These are phyloP conservation scores for Ceyx margarethae DNA, from an alignment of 2,113 vertebrate species.

Conservation along the genomic window DNA sequence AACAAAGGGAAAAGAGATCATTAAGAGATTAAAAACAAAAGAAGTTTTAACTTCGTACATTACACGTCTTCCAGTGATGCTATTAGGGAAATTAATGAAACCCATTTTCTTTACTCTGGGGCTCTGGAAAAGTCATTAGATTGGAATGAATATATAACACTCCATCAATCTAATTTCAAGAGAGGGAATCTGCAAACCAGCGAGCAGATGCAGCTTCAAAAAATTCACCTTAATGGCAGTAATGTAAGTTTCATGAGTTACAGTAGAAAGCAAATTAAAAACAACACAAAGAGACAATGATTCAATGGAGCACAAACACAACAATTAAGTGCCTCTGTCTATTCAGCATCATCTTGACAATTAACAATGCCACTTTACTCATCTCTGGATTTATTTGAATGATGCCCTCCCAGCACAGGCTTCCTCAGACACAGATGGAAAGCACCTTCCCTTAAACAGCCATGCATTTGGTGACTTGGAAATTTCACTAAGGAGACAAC, in stretches of 20 bases:
- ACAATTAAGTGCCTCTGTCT: slow-evolving; percentile 44
- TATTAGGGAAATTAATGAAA: slow-evolving; percentile 75
- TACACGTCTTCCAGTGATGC: slow-evolving; percentile 65
- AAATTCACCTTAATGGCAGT: slow-evolving; percentile 66
- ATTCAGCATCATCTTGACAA: slow-evolving; percentile 56
- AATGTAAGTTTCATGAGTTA: slow-evolving; percentile 66
- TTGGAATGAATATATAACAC: slow-evolving; percentile 69
- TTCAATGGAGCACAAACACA: slow-evolving; percentile 49
- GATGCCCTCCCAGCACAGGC: neutral
- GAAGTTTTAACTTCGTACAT: slow-evolving; percentile 55
- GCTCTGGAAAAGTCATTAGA: slow-evolving; percentile 70
- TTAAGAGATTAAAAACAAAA: slow-evolving; percentile 72
- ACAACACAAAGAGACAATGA: slow-evolving; percentile 60
- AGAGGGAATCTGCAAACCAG: slow-evolving; percentile 61
- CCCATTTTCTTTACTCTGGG: slow-evolving; percentile 68
- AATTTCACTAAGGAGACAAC: slow-evolving; percentile 8
- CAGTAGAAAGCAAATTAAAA: slow-evolving; percentile 70
- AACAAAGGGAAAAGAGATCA: slow-evolving; percentile 63
- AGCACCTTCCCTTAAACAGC: neutral
- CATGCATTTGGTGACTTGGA: neutral
- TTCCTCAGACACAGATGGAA: neutral
- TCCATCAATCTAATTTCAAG: slow-evolving; percentile 74
- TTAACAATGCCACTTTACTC: slow-evolving; percentile 49
- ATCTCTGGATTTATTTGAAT: slow-evolving; percentile 39
- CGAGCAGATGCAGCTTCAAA: slow-evolving; percentile 59